Evolutionary conservation across 2,888 invertebrate genomes (phyloP).

Genomic region (Caenorhabditis japonica): DNA sequence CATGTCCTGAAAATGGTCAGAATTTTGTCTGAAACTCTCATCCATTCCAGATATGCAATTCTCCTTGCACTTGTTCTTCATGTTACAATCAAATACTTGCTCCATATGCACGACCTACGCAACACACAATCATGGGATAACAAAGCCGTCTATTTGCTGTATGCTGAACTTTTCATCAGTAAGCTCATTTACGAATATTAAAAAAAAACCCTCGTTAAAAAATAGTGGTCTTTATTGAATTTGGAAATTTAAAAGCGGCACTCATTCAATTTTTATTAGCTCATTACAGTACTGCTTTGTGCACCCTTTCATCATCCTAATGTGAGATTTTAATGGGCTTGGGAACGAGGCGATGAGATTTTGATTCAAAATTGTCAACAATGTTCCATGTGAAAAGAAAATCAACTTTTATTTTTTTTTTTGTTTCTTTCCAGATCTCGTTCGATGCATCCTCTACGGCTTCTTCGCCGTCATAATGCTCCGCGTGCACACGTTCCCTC

Average conservation of each 20-base stretch:
- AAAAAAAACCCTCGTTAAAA: no score
- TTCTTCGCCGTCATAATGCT: conserved; percentile 96
- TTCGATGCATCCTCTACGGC: conserved; percentile 87
- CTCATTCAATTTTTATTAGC: no score
- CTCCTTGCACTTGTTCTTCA: conserved; percentile 85
- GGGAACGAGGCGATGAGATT: background rate
- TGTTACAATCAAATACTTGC: conserved; percentile 90
- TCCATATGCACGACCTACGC: conserved; percentile 91
- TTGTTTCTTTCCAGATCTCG: conserved; percentile 79
- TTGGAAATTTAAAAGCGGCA: no score
- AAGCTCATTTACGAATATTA: conserved; percentile 63
- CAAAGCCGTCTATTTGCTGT: conserved; percentile 95
- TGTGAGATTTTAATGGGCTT: background rate
- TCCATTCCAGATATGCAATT: conserved; percentile 91
- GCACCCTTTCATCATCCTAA: no score
- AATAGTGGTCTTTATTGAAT: no score
- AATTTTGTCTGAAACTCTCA: no score
- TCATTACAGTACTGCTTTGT: no score
- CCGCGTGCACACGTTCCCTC: conserved; percentile 93
- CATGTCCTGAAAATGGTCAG: no score
- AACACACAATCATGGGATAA: conserved; percentile 93
- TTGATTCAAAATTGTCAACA: background rate
- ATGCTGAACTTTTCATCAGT: conserved; percentile 95
- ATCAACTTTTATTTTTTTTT: no score
- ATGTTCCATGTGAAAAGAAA: no score